These are phyloP conservation scores for Tapera naevia DNA, from an alignment of 2,797 vertebrate genomes.

Conservation along the genomic window DNA sequence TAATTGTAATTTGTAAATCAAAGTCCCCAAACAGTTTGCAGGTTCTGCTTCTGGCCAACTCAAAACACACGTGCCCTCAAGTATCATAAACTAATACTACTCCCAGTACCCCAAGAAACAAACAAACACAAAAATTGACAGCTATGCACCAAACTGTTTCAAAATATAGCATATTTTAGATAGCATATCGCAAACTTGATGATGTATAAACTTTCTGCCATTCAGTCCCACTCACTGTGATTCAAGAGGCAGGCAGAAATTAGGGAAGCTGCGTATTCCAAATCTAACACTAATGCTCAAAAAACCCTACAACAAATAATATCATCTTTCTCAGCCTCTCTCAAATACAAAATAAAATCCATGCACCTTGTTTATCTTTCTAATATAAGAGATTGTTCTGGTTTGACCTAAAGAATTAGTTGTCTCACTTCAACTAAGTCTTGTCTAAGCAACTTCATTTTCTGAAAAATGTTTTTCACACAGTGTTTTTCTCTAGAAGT, in stretches of 20 bases:
- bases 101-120: neutral
- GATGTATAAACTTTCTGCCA: neutral
- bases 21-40: neutral
- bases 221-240: neutral
- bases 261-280: neutral
- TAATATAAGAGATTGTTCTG: neutral
- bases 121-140: neutral
- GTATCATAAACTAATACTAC: neutral
- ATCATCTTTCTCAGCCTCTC: neutral
- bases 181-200: neutral
- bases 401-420: too few relatives aligned
- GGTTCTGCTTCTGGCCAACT: neutral
- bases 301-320: neutral
- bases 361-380: neutral
- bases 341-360: neutral
- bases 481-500: too few relatives aligned
- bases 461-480: too few relatives aligned
- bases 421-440: too few relatives aligned
- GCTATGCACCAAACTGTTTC: neutral
- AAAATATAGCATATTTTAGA: neutral
- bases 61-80: neutral
- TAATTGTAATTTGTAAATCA: neutral
- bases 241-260: neutral
- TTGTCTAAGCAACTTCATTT: too few relatives aligned
- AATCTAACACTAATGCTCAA: neutral